Evolutionary conservation across 2,888 invertebrate genomes (phyloP).

Genomic region (Melangyna quadrimaculata): DNA sequence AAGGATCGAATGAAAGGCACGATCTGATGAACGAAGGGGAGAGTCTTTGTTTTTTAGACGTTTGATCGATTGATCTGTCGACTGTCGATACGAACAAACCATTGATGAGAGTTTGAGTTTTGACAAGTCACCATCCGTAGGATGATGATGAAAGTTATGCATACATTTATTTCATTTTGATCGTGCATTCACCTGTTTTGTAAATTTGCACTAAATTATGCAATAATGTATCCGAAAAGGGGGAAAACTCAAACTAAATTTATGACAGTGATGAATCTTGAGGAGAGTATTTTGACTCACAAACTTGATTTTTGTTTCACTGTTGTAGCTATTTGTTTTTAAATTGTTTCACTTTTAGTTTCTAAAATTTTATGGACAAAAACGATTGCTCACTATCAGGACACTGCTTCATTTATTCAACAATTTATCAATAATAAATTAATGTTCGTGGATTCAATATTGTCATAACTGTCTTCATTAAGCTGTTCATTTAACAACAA

Average conservation of each 20-base stretch:
- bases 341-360: neutral
- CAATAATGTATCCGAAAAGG: neutral
- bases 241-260: neutral
- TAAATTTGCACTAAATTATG: constrained; percentile 13
- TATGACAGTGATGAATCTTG: constrained; percentile 45
- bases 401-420: too few relatives aligned
- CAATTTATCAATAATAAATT: too few relatives aligned
- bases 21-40: constrained; percentile 33
- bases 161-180: neutral
- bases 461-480: too few relatives aligned
- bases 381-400: too few relatives aligned
- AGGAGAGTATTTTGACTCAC: neutral
- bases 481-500: too few relatives aligned
- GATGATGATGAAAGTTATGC: constrained; percentile 12
- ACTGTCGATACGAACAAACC: neutral
- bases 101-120: constrained; percentile 37
- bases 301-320: neutral
- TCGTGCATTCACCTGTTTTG: constrained; percentile 49
- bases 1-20: constrained; percentile 37
- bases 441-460: too few relatives aligned
- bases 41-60: constrained; percentile 39
- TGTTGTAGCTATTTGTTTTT: too few relatives aligned
- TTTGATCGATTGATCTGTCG: constrained; percentile 68
- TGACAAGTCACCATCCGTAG: constrained; percentile 40
- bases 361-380: too few relatives aligned